Conservation (phyloP, 1,140 invertebrate genomes). For the Nylanderia fulva region DNA sequence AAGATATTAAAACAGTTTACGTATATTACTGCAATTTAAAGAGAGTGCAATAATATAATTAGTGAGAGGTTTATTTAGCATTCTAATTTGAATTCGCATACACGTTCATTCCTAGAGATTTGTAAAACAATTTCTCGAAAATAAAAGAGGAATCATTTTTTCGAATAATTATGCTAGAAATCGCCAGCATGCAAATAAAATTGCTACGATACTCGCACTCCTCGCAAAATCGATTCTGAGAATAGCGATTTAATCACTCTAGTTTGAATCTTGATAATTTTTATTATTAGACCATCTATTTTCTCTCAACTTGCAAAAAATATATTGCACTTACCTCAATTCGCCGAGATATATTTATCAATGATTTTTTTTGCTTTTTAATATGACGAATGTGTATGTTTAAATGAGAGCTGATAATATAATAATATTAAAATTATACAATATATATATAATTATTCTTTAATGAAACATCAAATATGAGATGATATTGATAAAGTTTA, state of each 20-base stretch:
- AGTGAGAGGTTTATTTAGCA: too few species aligned
- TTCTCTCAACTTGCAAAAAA: not conserved
- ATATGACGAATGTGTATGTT: not conserved
- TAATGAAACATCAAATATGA: not conserved
- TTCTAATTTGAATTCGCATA: slow-evolving; percentile 3
- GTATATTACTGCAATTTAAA: slow-evolving; percentile 27
- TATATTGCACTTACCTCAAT: not conserved
- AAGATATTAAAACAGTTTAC: slow-evolving; percentile 28
- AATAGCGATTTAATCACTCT: not conserved
- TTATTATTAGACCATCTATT: not conserved
- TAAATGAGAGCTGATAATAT: too few species aligned
- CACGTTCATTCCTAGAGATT: not conserved
- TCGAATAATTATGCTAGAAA: not conserved
- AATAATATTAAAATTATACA: too few species aligned
- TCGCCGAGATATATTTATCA: not conserved
- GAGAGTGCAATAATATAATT: too few species aligned
- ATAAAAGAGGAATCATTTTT: not conserved
- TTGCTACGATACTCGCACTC: not conserved
- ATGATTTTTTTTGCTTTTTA: not conserved
- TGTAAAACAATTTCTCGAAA: slow-evolving; percentile 10
- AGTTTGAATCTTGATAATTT: not conserved
- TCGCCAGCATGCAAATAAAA: not conserved
- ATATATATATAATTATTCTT: too few species aligned
- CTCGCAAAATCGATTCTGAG: slow-evolving; percentile 12
- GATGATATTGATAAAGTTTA: not conserved